Percentiles rank a stretch among this genome's conserved stretches.
These are phyloP conservation scores for Resseliella maxima DNA, from an alignment of 2,888 invertebrate species.

Conservation along the genomic window DNA sequence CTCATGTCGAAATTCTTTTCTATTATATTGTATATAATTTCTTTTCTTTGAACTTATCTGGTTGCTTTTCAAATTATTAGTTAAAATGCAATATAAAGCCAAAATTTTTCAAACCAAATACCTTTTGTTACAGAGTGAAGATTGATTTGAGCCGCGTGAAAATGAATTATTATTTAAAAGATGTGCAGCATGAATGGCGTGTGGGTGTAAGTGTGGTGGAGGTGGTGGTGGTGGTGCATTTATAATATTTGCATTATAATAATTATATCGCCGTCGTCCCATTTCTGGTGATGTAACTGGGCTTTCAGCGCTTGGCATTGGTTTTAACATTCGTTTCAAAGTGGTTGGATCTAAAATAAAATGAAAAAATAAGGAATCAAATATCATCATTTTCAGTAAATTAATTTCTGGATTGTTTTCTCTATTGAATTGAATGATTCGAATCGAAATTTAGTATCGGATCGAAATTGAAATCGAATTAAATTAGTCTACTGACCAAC, in stretches of 20 bases:
- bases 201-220: constrained; percentile 73
- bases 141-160: constrained; percentile 72
- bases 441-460: not conserved
- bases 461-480: not conserved
- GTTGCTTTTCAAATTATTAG: not conserved
- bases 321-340: constrained; percentile 92
- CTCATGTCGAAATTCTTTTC: too few relatives aligned
- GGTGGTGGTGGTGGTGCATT: constrained; percentile 61
- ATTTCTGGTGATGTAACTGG: constrained; percentile 92
- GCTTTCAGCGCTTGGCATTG: constrained; percentile 90
- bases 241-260: constrained; percentile 66
- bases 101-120: not conserved
- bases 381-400: too few relatives aligned
- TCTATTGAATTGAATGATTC: not conserved
- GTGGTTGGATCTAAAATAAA: constrained; percentile 73
- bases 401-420: not conserved
- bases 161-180: constrained; percentile 72
- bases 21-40: too few relatives aligned
- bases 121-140: constrained; percentile 66
- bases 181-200: constrained; percentile 68
- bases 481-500: constrained; percentile 67
- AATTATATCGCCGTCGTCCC: constrained; percentile 82
- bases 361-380: constrained; percentile 69
- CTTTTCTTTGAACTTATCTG: too few relatives aligned
- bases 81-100: not conserved